Evolutionary conservation across 2,113 vertebrate species (phyloP).

Genomic region (Menura novaehollandiae): DNA sequence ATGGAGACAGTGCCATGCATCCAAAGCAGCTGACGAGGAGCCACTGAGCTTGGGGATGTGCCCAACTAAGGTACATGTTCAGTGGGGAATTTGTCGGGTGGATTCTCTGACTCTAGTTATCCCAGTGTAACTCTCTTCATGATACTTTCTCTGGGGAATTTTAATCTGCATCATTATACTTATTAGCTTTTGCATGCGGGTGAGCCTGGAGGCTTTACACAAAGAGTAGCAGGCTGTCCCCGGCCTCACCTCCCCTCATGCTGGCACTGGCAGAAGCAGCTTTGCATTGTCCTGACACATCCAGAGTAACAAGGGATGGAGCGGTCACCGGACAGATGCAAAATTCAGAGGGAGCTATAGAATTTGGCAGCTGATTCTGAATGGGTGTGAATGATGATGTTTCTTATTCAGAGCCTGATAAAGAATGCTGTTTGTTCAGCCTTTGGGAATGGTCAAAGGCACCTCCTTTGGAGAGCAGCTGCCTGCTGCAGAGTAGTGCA

Average conservation of each 20-base stretch:
- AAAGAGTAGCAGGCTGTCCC: neutral
- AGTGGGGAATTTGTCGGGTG: neutral
- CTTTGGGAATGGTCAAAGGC: neutral
- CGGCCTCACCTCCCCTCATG: fast-evolving
- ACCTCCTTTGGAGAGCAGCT: neutral
- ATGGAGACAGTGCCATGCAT: neutral
- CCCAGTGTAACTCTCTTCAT: neutral
- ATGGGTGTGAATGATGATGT: neutral
- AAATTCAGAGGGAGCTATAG: neutral
- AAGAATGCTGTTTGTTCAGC: neutral
- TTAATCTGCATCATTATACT: conserved; percentile 20
- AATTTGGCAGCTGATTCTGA: neutral
- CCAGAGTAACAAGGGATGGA: neutral
- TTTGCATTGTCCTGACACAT: neutral
- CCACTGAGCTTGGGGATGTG: conserved; percentile 9
- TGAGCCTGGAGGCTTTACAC: conserved; percentile 1
- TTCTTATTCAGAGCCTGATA: neutral
- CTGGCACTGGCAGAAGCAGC: neutral
- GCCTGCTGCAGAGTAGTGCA: neutral
- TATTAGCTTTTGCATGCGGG: neutral
- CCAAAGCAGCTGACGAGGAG: conserved; percentile 27
- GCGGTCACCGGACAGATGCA: neutral
- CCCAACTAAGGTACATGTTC: conserved; percentile 12
- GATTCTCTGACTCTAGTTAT: neutral
- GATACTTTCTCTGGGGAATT: neutral